A percentile compares a stretch with the other conserved stretches of the same genome.
These are phyloP conservation scores for Galerucella nymphaeae DNA, from an alignment of 2,888 invertebrate species.

Conservation along the genomic window DNA sequence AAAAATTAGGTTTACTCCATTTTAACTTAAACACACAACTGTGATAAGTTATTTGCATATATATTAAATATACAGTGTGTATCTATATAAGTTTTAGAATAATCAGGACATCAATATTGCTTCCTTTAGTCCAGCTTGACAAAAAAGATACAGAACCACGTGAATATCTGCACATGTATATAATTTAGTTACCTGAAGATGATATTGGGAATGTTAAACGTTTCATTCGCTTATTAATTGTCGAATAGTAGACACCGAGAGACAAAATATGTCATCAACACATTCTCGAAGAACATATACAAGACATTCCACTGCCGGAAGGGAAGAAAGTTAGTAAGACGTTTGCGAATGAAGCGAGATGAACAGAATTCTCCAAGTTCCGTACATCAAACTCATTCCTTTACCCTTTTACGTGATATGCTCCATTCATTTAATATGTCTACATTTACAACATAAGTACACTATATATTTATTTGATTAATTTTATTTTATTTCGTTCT, in stretches of 20 bases:
- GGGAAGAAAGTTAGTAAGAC: constrained; percentile 59
- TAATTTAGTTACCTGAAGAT: background rate
- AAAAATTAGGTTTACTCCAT: background rate
- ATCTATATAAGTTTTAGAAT: too few species aligned
- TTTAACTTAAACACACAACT: background rate
- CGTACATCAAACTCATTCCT: constrained; percentile 62
- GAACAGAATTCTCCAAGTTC: constrained; percentile 63
- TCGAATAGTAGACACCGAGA: constrained; percentile 48
- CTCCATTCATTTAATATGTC: background rate
- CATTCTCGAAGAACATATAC: constrained; percentile 60
- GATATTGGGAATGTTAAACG: constrained; percentile 38
- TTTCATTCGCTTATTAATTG: constrained; percentile 50
- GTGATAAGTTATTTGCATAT: background rate
- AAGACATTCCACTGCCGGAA: constrained; percentile 58
- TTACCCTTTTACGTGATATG: constrained; percentile 55
- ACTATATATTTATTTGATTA: background rate
- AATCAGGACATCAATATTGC: too few species aligned
- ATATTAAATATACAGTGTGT: background rate
- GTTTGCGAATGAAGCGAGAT: constrained; percentile 62
- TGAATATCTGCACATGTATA: too few species aligned
- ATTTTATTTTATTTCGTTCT: too few species aligned
- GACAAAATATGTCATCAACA: constrained; percentile 63
- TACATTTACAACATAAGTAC: background rate
- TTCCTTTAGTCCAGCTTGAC: too few species aligned
- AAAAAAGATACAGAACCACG: too few species aligned